Conservation (phyloP, 2,797 vertebrate species). For the Todus mexicanus region DNA sequence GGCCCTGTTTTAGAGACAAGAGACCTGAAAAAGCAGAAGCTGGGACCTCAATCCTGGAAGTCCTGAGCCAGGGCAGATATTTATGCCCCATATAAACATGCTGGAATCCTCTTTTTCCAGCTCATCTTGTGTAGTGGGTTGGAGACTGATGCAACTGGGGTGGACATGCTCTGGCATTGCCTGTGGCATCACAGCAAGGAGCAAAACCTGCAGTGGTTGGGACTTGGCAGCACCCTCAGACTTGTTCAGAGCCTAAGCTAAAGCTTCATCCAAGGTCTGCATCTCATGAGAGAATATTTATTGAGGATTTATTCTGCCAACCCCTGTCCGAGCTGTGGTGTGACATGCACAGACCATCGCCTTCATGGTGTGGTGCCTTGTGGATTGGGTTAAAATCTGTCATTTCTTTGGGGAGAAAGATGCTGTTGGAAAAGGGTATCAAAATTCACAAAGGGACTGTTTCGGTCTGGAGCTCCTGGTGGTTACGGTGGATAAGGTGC, state of each 20-base stretch:
- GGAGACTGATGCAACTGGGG: not conserved
- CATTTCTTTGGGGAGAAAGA: not conserved
- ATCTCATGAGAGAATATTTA: not conserved
- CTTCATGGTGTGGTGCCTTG: too few relatives aligned
- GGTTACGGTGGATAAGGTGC: not conserved
- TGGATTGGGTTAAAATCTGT: not conserved
- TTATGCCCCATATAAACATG: not conserved
- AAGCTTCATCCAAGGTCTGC: too few relatives aligned
- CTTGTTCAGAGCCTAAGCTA: not conserved
- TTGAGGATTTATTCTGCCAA: not conserved
- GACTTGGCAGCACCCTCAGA: not conserved
- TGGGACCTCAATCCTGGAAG: not conserved
- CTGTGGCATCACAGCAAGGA: not conserved
- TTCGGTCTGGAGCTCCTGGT: not conserved
- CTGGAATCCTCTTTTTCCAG: not conserved
- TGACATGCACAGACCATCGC: accelerated
- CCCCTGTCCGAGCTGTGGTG: accelerated
- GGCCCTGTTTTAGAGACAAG: not conserved
- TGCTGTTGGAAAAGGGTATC: too few relatives aligned
- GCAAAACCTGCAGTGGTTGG: not conserved
- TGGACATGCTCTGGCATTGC: not conserved
- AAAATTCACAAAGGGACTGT: not conserved
- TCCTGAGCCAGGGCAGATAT: not conserved
- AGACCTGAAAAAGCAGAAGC: too few relatives aligned
- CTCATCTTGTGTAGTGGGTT: not conserved